Percentiles rank a stretch among this genome's conserved stretches.
phyloP scores from a whole-genome alignment of 2,888 invertebrate genomes.

The Beris chalybata region DNA sequence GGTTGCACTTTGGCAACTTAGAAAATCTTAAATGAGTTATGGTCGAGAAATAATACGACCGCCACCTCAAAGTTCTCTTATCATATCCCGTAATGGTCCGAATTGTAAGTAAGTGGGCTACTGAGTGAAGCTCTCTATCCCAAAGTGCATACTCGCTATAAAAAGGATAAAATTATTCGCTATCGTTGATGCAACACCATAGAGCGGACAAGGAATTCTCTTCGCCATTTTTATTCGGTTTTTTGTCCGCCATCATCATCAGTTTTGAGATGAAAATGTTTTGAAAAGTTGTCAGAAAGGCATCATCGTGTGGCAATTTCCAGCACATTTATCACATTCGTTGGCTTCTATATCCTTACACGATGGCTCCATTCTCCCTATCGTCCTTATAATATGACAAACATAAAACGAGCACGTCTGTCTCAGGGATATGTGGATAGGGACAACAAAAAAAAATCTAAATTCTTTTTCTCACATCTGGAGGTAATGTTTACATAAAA shows the following conservation, averaged over 20 bases:
- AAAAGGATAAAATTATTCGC: no score
- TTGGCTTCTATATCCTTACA: conserved; percentile 29
- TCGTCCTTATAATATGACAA: neutral
- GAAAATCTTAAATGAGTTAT: no score
- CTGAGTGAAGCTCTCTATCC: no score
- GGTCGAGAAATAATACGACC: no score
- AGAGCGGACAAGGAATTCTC: no score
- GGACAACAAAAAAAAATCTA: neutral
- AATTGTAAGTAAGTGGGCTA: no score
- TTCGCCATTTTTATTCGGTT: neutral
- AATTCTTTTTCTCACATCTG: conserved; percentile 3
- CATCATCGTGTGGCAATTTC: conserved; percentile 36
- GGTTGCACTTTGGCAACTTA: neutral
- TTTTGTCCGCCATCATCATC: no score
- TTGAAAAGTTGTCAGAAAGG: conserved; percentile 26
- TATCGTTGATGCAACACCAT: no score
- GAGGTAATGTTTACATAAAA: conserved; percentile 34
- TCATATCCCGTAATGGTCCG: no score
- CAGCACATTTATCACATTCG: conserved; percentile 34
- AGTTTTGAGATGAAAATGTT: no score
- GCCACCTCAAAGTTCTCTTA: no score
- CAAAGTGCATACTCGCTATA: no score
- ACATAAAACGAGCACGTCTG: neutral
- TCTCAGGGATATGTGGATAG: neutral
- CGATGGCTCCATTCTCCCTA: conserved; percentile 6